Evolutionary conservation across 2,888 invertebrate genomes (phyloP).

Genomic region (Aricia artaxerxes): DNA sequence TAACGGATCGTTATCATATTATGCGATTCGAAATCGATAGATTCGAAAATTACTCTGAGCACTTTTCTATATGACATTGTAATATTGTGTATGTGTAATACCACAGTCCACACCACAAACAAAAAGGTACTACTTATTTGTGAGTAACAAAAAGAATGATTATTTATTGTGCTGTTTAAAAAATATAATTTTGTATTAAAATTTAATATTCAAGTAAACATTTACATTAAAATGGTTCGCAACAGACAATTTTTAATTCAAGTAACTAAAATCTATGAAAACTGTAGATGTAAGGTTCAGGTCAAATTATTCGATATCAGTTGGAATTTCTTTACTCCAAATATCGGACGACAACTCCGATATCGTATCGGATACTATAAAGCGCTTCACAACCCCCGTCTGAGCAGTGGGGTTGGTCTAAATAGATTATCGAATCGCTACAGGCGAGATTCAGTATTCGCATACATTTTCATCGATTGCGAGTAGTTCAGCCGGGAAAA

Average conservation of each 20-base stretch:
- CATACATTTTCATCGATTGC: slow-evolving; percentile 9
- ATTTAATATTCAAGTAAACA: too few species aligned
- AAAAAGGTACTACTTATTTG: too few species aligned
- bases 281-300: not conserved
- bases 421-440: slow-evolving; percentile 45
- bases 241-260: not conserved
- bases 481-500: not conserved
- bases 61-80: too few species aligned
- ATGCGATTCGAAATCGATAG: not conserved
- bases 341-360: not conserved
- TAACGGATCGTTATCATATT: not conserved
- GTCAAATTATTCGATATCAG: too few species aligned
- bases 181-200: too few species aligned
- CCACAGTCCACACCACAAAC: too few species aligned
- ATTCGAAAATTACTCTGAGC: not conserved
- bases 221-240: not conserved
- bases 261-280: not conserved
- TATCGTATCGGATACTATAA: not conserved
- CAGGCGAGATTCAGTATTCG: slow-evolving; percentile 11
- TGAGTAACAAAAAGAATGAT: too few species aligned
- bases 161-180: too few species aligned
- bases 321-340: too few species aligned
- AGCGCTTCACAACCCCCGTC: slow-evolving; percentile 1
- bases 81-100: too few species aligned
- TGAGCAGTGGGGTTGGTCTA: slow-evolving; percentile 38